Evolutionary conservation across 2,113 vertebrate genomes (phyloP).

Genomic region (Crocuta crocuta): DNA sequence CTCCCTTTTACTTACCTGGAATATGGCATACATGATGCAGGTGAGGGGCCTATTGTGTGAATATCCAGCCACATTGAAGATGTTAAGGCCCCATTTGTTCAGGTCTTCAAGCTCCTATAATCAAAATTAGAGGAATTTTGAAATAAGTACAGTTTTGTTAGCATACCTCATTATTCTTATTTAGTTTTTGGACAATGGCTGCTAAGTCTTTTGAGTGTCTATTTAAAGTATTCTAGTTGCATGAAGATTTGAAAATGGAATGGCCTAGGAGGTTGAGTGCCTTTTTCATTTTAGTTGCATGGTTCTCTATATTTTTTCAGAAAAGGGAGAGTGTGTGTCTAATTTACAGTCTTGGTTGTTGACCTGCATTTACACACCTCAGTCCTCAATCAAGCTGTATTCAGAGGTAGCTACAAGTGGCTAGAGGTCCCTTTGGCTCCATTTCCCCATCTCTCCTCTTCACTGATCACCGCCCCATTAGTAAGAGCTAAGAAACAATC

Average conservation of each 20-base stretch:
- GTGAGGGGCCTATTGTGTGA: slow-evolving; percentile 96
- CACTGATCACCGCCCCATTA: neutral
- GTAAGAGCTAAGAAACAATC: neutral
- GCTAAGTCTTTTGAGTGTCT: neutral
- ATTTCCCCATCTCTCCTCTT: neutral
- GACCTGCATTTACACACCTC: neutral
- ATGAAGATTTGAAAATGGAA: neutral
- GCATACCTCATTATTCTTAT: neutral
- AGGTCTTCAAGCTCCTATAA: slow-evolving; percentile 96
- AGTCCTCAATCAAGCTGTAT: neutral
- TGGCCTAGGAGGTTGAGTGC: neutral
- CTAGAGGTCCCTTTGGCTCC: neutral
- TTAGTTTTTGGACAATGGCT: neutral
- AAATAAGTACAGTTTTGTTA: neutral
- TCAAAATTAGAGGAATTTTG: slow-evolving; percentile 54
- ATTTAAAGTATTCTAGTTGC: neutral
- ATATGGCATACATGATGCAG: slow-evolving; percentile 97
- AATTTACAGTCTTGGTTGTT: neutral
- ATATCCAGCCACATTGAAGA: slow-evolving; percentile 95
- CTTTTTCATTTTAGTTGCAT: neutral
- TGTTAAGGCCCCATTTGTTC: slow-evolving; percentile 98
- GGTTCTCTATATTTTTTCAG: neutral
- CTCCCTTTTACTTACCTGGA: slow-evolving; percentile 91
- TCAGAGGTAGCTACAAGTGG: neutral
- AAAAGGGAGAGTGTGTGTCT: neutral